These are phyloP conservation scores for Acrocephalus kingi DNA, from an alignment of 2,113 vertebrate species.

Conservation along the genomic window DNA sequence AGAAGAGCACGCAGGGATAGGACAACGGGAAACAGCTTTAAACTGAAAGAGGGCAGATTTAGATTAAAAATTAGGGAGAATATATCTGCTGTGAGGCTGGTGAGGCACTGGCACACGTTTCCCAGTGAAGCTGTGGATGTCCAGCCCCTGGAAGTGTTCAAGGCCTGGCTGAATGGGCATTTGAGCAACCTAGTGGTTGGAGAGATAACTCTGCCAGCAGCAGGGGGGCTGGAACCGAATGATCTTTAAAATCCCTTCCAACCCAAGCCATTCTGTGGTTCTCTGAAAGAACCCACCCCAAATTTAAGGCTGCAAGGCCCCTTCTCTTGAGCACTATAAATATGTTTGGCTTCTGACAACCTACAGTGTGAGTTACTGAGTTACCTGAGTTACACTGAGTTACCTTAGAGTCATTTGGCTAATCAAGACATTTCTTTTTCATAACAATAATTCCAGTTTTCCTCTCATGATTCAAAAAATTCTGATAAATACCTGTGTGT, in stretches of 20 bases:
- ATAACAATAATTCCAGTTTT: background rate
- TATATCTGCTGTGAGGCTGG: background rate
- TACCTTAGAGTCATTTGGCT: background rate
- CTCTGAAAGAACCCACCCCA: background rate
- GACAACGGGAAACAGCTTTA: background rate
- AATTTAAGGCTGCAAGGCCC: background rate
- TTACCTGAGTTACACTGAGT: background rate
- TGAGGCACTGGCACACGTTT: background rate
- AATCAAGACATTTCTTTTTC: background rate
- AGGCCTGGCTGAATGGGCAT: background rate
- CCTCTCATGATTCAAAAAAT: background rate
- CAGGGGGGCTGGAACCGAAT: background rate
- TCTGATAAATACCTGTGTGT: background rate
- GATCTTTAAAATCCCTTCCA: background rate
- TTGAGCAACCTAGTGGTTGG: background rate
- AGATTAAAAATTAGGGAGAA: background rate
- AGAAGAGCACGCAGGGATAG: background rate
- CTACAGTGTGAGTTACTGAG: background rate
- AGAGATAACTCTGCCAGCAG: background rate
- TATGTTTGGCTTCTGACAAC: background rate
- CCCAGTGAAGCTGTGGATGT: background rate
- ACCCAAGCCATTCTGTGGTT: background rate
- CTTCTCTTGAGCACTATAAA: background rate
- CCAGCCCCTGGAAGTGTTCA: background rate
- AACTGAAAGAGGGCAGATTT: background rate